These are phyloP conservation scores for Perizoma affinitatum DNA, from an alignment of 2,888 invertebrate species.

Conservation along the genomic window DNA sequence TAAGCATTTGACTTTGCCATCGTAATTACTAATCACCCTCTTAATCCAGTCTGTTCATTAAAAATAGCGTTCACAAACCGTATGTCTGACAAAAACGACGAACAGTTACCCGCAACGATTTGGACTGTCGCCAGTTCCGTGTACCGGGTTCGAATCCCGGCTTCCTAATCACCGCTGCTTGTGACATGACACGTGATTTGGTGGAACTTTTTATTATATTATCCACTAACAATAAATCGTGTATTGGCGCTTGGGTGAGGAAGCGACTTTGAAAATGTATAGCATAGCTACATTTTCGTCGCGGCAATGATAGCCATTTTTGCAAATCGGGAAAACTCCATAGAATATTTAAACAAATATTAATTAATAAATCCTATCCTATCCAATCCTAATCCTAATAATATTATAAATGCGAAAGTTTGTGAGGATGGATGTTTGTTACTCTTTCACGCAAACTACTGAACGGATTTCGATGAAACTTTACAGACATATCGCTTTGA, in stretches of 20 bases:
- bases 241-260: background rate
- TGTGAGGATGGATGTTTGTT: no score
- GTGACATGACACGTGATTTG: conserved; percentile 36
- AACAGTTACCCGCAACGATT: conserved; percentile 48
- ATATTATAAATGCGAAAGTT: no score
- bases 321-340: no score
- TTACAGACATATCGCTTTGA: no score
- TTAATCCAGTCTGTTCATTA: conserved; percentile 12
- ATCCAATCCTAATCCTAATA: no score
- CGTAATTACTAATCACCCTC: conserved; percentile 3
- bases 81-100: conserved; percentile 48
- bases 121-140: conserved; percentile 58
- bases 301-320: no score
- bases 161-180: conserved; percentile 37
- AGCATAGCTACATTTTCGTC: no score
- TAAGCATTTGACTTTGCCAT: no score
- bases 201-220: conserved; percentile 20
- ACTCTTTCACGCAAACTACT: no score
- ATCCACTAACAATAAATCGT: conserved; percentile 8
- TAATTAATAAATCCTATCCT: no score
- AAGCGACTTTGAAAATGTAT: background rate
- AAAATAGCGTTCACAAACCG: conserved; percentile 12
- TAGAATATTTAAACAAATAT: no score
- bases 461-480: no score
- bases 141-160: conserved; percentile 38